Conservation (phyloP, 2,797 vertebrate species). For the Chlorospingus semifuscus region DNA sequence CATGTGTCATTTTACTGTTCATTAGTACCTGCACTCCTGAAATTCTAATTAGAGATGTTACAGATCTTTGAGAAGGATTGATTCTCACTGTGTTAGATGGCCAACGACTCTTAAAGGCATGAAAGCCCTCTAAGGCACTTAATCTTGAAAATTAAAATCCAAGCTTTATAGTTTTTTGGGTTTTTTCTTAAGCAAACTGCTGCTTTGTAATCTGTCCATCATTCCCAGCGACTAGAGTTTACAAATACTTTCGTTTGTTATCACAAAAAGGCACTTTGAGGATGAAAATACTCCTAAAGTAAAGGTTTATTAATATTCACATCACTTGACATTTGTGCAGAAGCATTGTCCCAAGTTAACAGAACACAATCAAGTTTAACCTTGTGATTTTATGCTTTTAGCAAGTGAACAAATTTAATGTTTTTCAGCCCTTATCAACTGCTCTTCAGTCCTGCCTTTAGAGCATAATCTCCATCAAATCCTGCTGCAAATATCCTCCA, state of each 20-base stretch:
- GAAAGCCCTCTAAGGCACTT: not conserved
- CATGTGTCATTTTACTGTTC: not conserved
- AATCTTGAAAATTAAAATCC: not conserved
- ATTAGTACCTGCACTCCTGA: not conserved
- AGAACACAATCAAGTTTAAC: constrained; percentile 2
- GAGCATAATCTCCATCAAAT: constrained; percentile 49
- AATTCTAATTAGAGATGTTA: not conserved
- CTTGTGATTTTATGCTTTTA: constrained; percentile 22
- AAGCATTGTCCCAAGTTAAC: not conserved
- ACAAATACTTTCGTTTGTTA: not conserved
- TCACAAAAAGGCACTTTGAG: not conserved
- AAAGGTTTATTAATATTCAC: constrained; percentile 48
- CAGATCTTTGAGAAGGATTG: not conserved
- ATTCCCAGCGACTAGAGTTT: not conserved
- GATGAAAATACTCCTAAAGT: not conserved
- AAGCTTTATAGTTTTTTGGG: not conserved
- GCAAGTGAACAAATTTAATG: not conserved
- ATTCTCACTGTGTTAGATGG: not conserved
- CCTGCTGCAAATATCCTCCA: constrained; percentile 16
- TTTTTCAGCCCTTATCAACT: constrained; percentile 44
- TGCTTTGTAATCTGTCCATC: not conserved
- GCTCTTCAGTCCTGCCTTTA: constrained; percentile 26
- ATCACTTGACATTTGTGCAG: constrained; percentile 26
- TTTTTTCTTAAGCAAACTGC: not conserved
- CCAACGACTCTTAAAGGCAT: not conserved